phyloP scores from a whole-genome alignment of 2,797 vertebrate species.

The Adelosebastes latens region DNA sequence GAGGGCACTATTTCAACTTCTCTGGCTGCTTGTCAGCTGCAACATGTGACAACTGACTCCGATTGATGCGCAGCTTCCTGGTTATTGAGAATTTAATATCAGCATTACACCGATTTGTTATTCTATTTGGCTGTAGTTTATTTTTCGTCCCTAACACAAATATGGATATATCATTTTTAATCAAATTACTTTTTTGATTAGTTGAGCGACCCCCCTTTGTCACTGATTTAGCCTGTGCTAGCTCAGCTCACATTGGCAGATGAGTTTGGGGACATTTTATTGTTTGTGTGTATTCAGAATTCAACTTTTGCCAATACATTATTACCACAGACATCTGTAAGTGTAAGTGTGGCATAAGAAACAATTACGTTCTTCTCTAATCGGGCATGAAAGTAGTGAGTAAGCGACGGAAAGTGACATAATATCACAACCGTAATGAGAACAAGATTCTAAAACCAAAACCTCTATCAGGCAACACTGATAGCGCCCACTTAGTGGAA shows the following conservation, averaged over 20 bases:
- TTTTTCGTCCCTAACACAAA: neutral
- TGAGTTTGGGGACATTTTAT: neutral
- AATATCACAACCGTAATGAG: neutral
- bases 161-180: neutral
- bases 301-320: neutral
- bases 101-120: neutral
- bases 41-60: neutral
- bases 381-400: neutral
- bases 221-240: neutral
- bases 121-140: neutral
- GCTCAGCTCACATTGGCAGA: neutral
- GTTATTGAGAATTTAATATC: neutral
- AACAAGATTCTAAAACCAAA: neutral
- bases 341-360: neutral
- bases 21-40: neutral
- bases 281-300: neutral
- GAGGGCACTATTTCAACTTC: neutral
- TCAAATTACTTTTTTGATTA: neutral
- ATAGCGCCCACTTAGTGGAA: neutral
- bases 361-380: neutral
- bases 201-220: neutral
- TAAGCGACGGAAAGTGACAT: neutral
- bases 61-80: neutral
- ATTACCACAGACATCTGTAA: neutral
- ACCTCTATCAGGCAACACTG: accelerated